Evolutionary conservation across 2,888 invertebrate genomes (phyloP), one percentile per base, ranked within the genome.

Genomic region (Branchellion lobata): DNA sequence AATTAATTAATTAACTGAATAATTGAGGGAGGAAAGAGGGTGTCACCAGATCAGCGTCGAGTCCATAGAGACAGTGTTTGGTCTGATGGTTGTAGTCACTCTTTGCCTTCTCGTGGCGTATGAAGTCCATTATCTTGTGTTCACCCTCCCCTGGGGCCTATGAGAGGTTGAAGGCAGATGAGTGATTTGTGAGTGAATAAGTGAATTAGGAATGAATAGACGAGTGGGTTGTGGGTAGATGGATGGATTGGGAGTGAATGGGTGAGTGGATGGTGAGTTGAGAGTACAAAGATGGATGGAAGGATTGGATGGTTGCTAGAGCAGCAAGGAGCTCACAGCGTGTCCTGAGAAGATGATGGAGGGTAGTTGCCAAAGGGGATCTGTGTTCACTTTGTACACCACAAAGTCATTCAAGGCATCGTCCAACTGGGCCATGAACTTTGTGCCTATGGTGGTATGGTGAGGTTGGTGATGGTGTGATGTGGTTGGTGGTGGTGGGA

Each of bases 61-160:
- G 90, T 0, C 98, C 98, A 87, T 98, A 98, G 74, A 99, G 90
- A 87, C 98, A 99, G 88, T 99, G 98, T 27, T 96, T 84, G 8
- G 95, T 96, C 87, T 96, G 93, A 0, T 93, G 92, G 87, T 97
- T 92, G 86, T 95, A 95, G 81, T 91, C 92, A 0, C 93, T 91
- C 86, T 93, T 92, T 0, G 94, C 91, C 84, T 94, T 93, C 85
- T 94, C 90, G 80, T 87, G 87, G 1, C 98, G 91, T 84, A 99
- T 97, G 86, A 95, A 98, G 87, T 98, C 98, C 97, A 98, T 97
- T 82, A 98, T 95, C 89, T 98, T 98, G 86, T 96, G 96, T 87
- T 97, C 96, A 0, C 96, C 98, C 90, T 98, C 98, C 0, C 98
- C 98, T 0, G 97, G 96, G 14, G 82, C 80, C 82, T 82, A 73